Evolutionary conservation across 1,140 invertebrate genomes (phyloP).

Genomic region (Venustaconcha ellipsiformis): DNA sequence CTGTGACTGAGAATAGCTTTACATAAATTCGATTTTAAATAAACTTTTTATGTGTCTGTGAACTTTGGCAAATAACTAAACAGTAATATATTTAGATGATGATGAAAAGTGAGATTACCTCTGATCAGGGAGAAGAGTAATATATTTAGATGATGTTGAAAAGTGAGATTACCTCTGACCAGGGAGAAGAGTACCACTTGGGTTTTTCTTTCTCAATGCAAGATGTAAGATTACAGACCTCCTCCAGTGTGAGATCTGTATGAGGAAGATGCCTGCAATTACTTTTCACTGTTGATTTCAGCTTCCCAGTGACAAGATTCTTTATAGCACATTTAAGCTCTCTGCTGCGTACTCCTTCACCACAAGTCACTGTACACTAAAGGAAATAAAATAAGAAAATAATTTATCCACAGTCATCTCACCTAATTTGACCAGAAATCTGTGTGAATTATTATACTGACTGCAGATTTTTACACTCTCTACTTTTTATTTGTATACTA

Average conservation of each 20-base stretch:
- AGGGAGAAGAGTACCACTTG: conserved; percentile 46
- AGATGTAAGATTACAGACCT: conserved; percentile 22
- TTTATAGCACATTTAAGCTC: conserved; percentile 30
- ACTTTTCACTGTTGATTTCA: conserved; percentile 16
- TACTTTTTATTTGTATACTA: too few relatives aligned
- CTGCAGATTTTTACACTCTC: too few relatives aligned
- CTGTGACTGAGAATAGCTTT: too few relatives aligned
- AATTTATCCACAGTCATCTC: background rate
- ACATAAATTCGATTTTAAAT: too few relatives aligned
- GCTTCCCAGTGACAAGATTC: conserved; percentile 10
- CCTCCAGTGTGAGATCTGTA: conserved; percentile 13
- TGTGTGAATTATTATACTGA: too few relatives aligned
- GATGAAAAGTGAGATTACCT: conserved; percentile 19
- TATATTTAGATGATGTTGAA: too few relatives aligned
- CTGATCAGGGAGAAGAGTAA: conserved; percentile 43
- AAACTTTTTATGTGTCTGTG: too few relatives aligned
- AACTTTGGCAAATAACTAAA: too few relatives aligned
- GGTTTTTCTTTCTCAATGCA: conserved; percentile 28
- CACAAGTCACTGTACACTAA: conserved; percentile 44
- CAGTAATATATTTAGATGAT: too few relatives aligned
- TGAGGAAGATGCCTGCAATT: conserved; percentile 24
- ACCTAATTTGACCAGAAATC: too few relatives aligned
- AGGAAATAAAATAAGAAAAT: conserved; percentile 5
- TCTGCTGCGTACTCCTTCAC: conserved; percentile 23
- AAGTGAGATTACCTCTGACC: conserved; percentile 36